A percentile compares a stretch with the other conserved stretches of the same genome.
phyloP scores from a whole-genome alignment of 2,113 vertebrate genomes.

The Myotis davidii region DNA sequence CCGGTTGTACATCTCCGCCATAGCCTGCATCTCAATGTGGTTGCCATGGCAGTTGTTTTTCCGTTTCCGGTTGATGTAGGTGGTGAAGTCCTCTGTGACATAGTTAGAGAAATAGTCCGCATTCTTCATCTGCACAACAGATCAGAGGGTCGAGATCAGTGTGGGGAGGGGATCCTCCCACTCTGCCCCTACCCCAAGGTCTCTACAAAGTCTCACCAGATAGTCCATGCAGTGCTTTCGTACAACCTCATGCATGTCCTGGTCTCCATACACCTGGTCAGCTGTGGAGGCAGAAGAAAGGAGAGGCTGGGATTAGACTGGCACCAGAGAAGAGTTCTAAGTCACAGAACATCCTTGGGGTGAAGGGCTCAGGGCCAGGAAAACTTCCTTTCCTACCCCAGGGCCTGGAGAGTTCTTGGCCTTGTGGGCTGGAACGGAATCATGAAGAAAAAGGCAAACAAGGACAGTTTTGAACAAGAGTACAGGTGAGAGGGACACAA shows the following conservation, averaged over 20 bases:
- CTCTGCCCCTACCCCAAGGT: not conserved
- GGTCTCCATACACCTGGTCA: conserved; percentile 95
- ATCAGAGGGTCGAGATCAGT: not conserved
- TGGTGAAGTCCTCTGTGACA: conserved; percentile 97
- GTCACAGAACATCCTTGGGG: not conserved
- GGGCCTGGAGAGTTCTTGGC: not conserved
- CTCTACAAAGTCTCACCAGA: conserved; percentile 87
- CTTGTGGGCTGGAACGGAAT: not conserved
- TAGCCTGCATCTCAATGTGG: conserved; percentile 98
- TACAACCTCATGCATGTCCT: conserved; percentile 96
- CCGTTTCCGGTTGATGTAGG: conserved; percentile 96
- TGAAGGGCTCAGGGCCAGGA: not conserved
- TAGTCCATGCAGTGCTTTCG: conserved; percentile 97
- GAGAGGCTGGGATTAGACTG: conserved; percentile 27
- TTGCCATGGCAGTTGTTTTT: conserved; percentile 98
- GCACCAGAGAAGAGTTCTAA: not conserved
- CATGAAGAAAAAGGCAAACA: conserved; percentile 22
- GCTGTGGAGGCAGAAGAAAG: conserved; percentile 82
- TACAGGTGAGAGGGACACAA: not conserved
- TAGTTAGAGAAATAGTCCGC: conserved; percentile 98
- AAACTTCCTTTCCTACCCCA: conserved; percentile 54
- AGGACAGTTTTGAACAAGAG: not conserved
- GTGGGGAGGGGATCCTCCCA: not conserved
- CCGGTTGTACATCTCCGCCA: conserved; percentile 98
- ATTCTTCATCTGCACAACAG: conserved; percentile 92